Conservation (phyloP, 2,113 vertebrate species). For the Ageneiosus marmoratus region DNA sequence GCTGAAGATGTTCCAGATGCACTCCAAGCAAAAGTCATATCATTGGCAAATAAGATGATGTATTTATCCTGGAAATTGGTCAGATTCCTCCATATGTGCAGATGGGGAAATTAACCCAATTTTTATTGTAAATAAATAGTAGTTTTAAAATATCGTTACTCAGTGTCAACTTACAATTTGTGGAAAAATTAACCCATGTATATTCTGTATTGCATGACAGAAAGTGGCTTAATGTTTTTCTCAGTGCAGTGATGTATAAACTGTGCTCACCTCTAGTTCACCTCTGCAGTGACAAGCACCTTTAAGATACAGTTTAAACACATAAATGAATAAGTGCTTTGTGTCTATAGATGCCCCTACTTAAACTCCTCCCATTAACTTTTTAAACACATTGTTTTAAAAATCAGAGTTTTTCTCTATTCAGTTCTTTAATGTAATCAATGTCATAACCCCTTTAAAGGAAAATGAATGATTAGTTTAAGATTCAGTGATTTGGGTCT, state of each 20-base stretch:
- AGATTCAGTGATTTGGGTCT: not conserved
- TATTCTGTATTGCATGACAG: not conserved
- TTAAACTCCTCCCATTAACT: not conserved
- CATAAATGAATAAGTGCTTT: not conserved
- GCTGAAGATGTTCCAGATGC: not conserved
- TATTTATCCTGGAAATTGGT: not conserved
- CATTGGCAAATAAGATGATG: not conserved
- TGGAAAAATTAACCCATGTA: not conserved
- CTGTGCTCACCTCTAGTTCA: not conserved
- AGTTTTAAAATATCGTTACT: not conserved
- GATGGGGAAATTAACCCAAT: not conserved
- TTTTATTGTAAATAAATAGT: not conserved
- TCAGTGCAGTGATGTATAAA: not conserved
- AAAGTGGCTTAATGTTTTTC: not conserved
- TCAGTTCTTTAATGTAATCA: not conserved
- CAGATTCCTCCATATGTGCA: not conserved
- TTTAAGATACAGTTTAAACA: constrained; percentile 1
- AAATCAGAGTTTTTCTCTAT: not conserved
- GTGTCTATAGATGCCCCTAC: not conserved
- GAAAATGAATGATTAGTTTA: not conserved
- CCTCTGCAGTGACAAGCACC: not conserved
- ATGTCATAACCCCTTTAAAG: not conserved
- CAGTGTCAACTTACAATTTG: not conserved
- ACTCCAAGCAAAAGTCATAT: not conserved
- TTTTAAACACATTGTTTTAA: not conserved